Conservation (phyloP, 2,888 invertebrate species). For the Hemithea aestivaria region DNA sequence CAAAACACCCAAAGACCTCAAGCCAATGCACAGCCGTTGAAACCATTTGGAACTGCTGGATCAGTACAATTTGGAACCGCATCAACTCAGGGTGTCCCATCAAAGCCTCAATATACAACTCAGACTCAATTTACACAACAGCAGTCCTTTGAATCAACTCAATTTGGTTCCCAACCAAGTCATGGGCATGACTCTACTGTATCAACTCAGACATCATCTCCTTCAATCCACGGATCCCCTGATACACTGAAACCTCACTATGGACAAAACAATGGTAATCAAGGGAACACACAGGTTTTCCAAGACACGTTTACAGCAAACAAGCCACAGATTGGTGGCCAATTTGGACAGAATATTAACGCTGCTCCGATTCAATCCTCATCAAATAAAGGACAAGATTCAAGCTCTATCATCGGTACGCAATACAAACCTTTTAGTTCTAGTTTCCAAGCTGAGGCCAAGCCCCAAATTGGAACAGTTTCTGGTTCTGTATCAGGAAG, state of each 20-base stretch:
- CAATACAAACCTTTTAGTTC: constrained; percentile 12
- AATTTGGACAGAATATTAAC: constrained; percentile 9
- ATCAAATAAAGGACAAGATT: constrained; percentile 15
- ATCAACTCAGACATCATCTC: too few species aligned
- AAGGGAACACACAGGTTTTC: too few species aligned
- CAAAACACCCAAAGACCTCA: constrained; percentile 4
- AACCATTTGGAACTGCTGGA: constrained; percentile 10
- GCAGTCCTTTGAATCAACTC: too few species aligned
- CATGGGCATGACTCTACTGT: too few species aligned
- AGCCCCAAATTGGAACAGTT: background rate
- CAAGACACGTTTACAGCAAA: too few species aligned
- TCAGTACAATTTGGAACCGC: constrained; percentile 6
- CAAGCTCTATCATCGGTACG: constrained; percentile 9
- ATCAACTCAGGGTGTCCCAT: constrained; percentile 6
- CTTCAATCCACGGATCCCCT: too few species aligned
- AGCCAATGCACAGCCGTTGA: constrained; percentile 3
- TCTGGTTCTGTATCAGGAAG: too few species aligned
- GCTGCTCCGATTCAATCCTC: constrained; percentile 7
- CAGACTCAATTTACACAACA: constrained; percentile 15
- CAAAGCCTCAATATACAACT: constrained; percentile 24
- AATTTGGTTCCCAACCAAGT: too few species aligned
- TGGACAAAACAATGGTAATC: too few species aligned
- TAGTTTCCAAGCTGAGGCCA: constrained; percentile 2
- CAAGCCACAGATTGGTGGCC: background rate
- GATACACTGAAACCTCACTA: too few species aligned